Evolutionary conservation across 2,888 invertebrate genomes (phyloP).

Genomic region (Cataglyphis cursor): DNA sequence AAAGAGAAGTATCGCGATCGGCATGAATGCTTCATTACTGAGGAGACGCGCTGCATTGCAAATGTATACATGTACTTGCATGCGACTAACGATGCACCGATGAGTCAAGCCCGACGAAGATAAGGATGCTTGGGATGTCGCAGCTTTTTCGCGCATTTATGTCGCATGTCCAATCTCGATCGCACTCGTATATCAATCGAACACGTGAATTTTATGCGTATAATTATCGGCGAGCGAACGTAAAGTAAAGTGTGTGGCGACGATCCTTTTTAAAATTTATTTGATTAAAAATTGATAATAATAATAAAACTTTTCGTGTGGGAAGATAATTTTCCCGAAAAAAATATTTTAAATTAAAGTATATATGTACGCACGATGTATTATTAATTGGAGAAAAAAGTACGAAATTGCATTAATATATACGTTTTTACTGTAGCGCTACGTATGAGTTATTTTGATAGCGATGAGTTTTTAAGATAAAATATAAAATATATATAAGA

Average conservation of each 20-base stretch:
- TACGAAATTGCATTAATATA: neutral
- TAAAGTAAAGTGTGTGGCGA: neutral
- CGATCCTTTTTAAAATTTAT: slow-evolving; percentile 7
- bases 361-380: neutral
- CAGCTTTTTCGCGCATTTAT: slow-evolving; percentile 16
- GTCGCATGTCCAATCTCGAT: slow-evolving; percentile 25
- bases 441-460: slow-evolving; percentile 6
- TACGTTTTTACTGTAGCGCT: neutral
- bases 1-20: slow-evolving; percentile 69
- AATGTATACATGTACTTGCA: neutral
- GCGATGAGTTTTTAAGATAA: slow-evolving; percentile 27
- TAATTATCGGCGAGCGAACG: slow-evolving; percentile 26
- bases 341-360: slow-evolving; percentile 4
- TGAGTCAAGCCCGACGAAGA: slow-evolving; percentile 65
- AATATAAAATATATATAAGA: neutral
- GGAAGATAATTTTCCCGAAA: neutral
- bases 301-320: neutral
- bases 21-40: slow-evolving; percentile 79
- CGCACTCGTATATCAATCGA: slow-evolving; percentile 36
- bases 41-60: slow-evolving; percentile 50
- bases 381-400: slow-evolving; percentile 22
- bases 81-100: slow-evolving; percentile 79
- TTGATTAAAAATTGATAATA: slow-evolving; percentile 14
- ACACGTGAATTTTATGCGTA: slow-evolving; percentile 29
- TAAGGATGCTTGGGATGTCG: slow-evolving; percentile 2